These are phyloP conservation scores for Rhagoletis pomonella DNA, from an alignment of 1,140 invertebrate genomes.

Conservation along the genomic window DNA sequence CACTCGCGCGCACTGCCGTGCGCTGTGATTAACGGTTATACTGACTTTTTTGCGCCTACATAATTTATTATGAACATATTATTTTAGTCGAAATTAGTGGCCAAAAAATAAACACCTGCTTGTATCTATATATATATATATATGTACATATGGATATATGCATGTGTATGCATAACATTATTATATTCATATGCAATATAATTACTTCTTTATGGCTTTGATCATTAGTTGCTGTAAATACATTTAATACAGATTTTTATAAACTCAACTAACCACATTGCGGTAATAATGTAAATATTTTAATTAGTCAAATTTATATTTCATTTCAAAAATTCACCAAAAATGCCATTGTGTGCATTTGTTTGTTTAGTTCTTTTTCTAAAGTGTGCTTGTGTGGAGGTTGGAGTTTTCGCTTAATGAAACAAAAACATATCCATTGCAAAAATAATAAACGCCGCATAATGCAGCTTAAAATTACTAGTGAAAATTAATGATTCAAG, in stretches of 20 bases:
- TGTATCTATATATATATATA: too few species aligned
- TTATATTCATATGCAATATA: neutral
- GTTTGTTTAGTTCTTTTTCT: neutral
- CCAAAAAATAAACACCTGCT: neutral
- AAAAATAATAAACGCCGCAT: neutral
- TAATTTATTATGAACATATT: neutral
- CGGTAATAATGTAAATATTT: conserved; percentile 14
- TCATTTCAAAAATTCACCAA: neutral
- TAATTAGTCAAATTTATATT: neutral
- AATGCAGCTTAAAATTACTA: neutral
- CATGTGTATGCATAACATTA: neutral
- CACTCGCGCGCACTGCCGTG: too few species aligned
- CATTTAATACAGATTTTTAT: neutral
- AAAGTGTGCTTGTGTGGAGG: neutral
- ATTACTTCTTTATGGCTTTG: neutral
- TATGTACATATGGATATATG: too few species aligned
- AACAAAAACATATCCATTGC: conserved; percentile 11
- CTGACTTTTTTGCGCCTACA: too few species aligned
- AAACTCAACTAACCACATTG: neutral
- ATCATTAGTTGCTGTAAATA: conserved; percentile 8
- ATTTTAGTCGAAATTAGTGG: neutral
- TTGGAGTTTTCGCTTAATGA: neutral
- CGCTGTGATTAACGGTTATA: too few species aligned
- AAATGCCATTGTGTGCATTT: neutral
- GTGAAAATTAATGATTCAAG: neutral